Evolutionary conservation across 2,888 invertebrate genomes (phyloP).

Genomic region (Ichneumoninae sp.): DNA sequence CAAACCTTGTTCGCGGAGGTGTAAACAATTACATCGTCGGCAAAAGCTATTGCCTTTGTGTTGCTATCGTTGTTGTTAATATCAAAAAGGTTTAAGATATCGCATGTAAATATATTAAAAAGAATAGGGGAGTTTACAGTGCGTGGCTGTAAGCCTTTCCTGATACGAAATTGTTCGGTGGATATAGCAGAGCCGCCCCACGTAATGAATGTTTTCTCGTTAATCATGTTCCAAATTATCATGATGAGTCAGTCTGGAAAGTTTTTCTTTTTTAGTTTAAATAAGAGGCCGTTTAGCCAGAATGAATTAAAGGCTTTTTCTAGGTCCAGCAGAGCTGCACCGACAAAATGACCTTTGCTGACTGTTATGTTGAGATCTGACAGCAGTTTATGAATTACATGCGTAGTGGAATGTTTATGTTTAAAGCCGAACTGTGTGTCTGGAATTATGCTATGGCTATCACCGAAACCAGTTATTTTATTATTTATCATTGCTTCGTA

Average conservation of each 20-base stretch:
- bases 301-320: not conserved
- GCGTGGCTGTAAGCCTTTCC: too few species aligned
- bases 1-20: too few species aligned
- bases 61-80: too few species aligned
- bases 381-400: constrained; percentile 17
- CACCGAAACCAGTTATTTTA: not conserved
- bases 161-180: too few species aligned
- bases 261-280: not conserved
- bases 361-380: not conserved
- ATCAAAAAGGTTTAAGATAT: too few species aligned
- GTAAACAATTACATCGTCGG: too few species aligned
- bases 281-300: not conserved
- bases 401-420: constrained; percentile 16
- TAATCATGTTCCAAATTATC: not conserved
- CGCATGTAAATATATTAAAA: too few species aligned
- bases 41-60: too few species aligned
- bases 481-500: constrained; percentile 12
- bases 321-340: not conserved
- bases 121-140: too few species aligned
- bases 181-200: too few species aligned
- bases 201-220: not conserved
- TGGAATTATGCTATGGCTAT: not conserved
- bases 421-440: constrained; percentile 13
- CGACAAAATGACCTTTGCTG: not conserved
- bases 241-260: not conserved